phyloP scores from a whole-genome alignment of 2,797 vertebrate species.

The Megaceryle alcyon region DNA sequence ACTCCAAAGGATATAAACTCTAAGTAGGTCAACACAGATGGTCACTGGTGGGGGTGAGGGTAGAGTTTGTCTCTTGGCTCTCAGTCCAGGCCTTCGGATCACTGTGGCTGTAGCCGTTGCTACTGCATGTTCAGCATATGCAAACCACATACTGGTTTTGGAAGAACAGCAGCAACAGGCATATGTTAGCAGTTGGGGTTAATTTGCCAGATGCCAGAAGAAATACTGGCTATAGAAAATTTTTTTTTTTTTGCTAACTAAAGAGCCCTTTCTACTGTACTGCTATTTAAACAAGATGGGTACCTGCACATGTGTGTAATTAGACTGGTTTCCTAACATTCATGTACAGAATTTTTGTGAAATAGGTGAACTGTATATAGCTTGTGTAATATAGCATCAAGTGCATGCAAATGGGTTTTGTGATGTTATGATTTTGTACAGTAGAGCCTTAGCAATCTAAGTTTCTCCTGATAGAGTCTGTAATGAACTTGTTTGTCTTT shows the following conservation, averaged over 20 bases:
- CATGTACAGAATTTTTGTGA: fast-evolving
- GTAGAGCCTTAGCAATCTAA: background rate
- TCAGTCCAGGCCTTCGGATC: background rate
- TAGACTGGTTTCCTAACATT: background rate
- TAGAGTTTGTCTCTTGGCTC: background rate
- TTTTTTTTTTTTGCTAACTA: background rate
- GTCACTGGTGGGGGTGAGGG: background rate
- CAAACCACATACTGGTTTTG: constrained; percentile 21
- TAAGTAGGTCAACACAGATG: constrained; percentile 18
- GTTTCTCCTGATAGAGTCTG: background rate
- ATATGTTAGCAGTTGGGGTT: constrained; percentile 44
- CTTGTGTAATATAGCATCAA: background rate
- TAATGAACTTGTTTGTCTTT: background rate
- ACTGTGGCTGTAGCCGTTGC: background rate
- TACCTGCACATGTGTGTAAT: background rate
- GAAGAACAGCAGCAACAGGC: constrained; percentile 13
- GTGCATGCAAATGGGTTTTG: background rate
- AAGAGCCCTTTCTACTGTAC: background rate
- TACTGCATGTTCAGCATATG: constrained; percentile 7
- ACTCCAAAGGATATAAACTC: background rate
- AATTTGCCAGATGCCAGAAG: background rate
- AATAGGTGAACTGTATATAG: background rate
- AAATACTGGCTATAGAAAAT: background rate
- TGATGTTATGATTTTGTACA: background rate
- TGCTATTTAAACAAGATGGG: background rate